Percentiles rank a stretch among this genome's conserved stretches.
Evolutionary conservation across 2,797 vertebrate genomes (phyloP).

Genomic region (Coilia nasus): DNA sequence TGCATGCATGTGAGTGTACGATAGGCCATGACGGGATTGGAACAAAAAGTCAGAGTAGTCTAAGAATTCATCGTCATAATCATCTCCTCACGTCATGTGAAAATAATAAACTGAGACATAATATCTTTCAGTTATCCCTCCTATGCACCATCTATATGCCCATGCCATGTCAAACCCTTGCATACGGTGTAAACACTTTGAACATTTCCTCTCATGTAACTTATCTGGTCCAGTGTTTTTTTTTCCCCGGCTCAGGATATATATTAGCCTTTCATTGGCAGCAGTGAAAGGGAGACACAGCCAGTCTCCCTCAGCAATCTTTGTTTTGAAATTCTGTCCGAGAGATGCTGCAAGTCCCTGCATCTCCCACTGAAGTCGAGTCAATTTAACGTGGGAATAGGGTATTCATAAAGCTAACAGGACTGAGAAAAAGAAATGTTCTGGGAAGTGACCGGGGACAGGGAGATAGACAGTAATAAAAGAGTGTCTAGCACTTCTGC

Average conservation of each 20-base stretch:
- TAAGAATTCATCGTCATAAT: no score
- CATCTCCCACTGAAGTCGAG: background rate
- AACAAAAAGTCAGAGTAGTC: no score
- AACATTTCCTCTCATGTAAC: background rate
- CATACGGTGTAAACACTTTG: background rate
- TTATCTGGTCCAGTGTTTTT: background rate
- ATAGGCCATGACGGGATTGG: background rate
- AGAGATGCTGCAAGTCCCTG: background rate
- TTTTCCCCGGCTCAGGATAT: background rate
- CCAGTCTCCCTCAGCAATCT: background rate
- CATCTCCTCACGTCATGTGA: background rate
- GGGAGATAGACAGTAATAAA: slow-evolving; percentile 6
- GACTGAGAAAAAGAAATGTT: background rate
- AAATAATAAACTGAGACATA: background rate
- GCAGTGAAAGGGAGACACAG: background rate
- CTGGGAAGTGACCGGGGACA: background rate
- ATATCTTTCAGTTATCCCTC: background rate
- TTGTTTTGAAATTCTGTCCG: slow-evolving; percentile 10
- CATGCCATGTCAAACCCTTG: background rate
- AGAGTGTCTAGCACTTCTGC: background rate
- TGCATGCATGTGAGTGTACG: background rate
- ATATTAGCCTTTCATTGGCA: background rate
- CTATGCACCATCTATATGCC: background rate
- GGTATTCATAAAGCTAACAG: background rate
- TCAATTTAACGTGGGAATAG: background rate